These are phyloP conservation scores for Quadriops clusia DNA, from an alignment of 2,888 invertebrate genomes.

Conservation along the genomic window DNA sequence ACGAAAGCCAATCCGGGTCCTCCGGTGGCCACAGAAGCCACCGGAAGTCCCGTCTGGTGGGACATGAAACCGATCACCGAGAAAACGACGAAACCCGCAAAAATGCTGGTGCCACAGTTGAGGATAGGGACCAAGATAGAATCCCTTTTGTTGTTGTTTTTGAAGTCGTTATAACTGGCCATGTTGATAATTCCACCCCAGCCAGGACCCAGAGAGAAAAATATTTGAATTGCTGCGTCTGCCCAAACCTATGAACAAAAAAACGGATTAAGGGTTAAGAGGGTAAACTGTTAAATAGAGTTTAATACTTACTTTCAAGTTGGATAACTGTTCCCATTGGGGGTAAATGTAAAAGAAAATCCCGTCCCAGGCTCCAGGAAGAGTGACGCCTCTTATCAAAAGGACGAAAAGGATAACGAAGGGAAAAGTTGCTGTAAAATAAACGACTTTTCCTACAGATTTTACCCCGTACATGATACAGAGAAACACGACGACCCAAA, in stretches of 20 bases:
- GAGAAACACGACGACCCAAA: conserved; percentile 71
- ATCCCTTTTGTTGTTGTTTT: conserved; percentile 62
- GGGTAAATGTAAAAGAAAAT: conserved; percentile 67
- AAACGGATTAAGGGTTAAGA: conserved; percentile 6
- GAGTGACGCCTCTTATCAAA: conserved; percentile 64
- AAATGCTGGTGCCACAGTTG: conserved; percentile 65
- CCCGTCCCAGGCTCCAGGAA: conserved; percentile 69
- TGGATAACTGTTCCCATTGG: conserved; percentile 62
- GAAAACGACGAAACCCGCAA: conserved; percentile 71
- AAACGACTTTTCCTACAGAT: conserved; percentile 80
- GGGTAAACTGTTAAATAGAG: conserved; percentile 1
- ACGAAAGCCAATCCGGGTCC: conserved; percentile 70
- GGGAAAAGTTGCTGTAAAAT: conserved; percentile 79
- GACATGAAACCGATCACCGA: conserved; percentile 68
- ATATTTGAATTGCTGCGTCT: conserved; percentile 86
- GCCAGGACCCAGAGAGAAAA: conserved; percentile 81
- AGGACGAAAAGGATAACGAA: conserved; percentile 60
- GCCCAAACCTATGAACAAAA: conserved; percentile 63
- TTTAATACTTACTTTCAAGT: conserved; percentile 49
- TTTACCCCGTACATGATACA: conserved; percentile 82
- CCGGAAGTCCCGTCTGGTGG: conserved; percentile 56
- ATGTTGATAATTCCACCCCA: conserved; percentile 78
- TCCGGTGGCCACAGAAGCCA: conserved; percentile 64
- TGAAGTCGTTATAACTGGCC: conserved; percentile 72
- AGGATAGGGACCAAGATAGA: conserved; percentile 58